Evolutionary conservation across 1,140 invertebrate genomes (phyloP).

Genomic region (Battus philenor): DNA sequence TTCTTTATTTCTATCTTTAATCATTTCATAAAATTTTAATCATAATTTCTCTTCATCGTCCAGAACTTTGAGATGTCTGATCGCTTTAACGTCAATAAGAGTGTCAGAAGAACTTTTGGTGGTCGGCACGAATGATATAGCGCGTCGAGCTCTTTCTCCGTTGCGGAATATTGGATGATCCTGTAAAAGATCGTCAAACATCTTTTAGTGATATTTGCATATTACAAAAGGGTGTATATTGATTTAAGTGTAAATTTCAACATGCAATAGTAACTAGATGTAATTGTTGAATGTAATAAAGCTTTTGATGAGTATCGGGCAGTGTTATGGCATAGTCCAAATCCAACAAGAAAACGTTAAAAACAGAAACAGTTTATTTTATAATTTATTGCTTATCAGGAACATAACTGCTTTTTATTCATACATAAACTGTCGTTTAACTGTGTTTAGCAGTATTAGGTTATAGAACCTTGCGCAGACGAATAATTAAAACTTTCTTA

Average conservation of each 20-base stretch:
- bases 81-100: conserved; percentile 57
- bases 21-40: conserved; percentile 5
- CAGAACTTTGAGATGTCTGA: conserved; percentile 53
- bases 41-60: conserved; percentile 53
- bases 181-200: conserved; percentile 35
- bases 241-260: background rate
- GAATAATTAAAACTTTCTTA: too few species aligned
- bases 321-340: too few species aligned
- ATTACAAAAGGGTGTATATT: background rate
- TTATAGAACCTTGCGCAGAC: too few species aligned
- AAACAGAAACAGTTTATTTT: too few species aligned
- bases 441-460: too few species aligned
- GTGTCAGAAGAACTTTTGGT: conserved; percentile 69
- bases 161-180: conserved; percentile 53
- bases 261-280: background rate
- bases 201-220: too few species aligned
- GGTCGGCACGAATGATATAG: conserved; percentile 64
- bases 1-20: background rate
- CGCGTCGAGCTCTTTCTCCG: conserved; percentile 55
- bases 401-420: too few species aligned
- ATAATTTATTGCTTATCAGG: too few species aligned
- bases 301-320: too few species aligned
- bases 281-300: too few species aligned
- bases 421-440: too few species aligned
- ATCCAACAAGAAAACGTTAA: too few species aligned